Evolutionary conservation across 2,113 vertebrate species (phyloP).

Genomic region (Pelobates fuscus): DNA sequence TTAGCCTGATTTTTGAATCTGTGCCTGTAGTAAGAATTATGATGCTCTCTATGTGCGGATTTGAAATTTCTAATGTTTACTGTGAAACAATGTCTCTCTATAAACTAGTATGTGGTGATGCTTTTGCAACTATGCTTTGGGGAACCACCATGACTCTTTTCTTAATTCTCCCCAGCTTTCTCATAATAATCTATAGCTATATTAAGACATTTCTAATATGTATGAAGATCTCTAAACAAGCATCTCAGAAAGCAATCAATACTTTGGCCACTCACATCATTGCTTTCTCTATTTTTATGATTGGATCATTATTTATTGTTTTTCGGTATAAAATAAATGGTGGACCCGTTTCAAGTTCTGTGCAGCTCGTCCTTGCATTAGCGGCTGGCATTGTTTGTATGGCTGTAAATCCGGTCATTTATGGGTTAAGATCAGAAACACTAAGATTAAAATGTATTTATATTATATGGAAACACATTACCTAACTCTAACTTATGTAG

Average conservation of each 20-base stretch:
- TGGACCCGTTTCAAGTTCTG: too few species aligned
- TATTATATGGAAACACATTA: too few species aligned
- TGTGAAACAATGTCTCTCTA: conserved; percentile 6
- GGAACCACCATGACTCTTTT: background rate
- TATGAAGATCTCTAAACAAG: background rate
- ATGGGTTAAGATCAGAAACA: too few species aligned
- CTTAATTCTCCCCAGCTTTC: background rate
- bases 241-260: conserved; percentile 11
- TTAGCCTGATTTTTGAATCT: background rate
- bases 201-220: conserved; percentile 3
- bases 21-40: background rate
- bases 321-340: background rate
- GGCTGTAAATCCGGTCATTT: too few species aligned
- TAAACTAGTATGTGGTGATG: background rate
- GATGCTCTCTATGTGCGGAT: background rate
- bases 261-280: conserved; percentile 2
- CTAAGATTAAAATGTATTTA: too few species aligned
- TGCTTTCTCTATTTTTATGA: background rate
- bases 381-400: too few species aligned
- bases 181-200: background rate
- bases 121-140: background rate
- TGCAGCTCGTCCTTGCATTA: too few species aligned
- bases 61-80: background rate
- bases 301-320: background rate
- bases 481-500: too few species aligned